phyloP scores from a whole-genome alignment of 2,888 invertebrate species.

The Drosophila setosimentum region DNA sequence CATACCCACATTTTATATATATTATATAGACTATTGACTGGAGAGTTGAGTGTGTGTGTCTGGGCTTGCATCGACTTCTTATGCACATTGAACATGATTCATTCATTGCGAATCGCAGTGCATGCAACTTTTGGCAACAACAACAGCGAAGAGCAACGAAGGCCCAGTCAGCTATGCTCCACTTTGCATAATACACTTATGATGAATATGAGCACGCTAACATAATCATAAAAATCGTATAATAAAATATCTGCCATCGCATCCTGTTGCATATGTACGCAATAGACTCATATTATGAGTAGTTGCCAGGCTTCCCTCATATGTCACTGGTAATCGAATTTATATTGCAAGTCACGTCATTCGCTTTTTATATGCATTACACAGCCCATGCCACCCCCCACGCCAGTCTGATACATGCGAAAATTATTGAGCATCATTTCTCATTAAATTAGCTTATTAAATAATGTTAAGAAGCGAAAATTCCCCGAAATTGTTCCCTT shows the following conservation, averaged over 20 bases:
- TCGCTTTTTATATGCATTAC: conserved; percentile 45
- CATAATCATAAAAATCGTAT: conserved; percentile 13
- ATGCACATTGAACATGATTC: conserved; percentile 64
- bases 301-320: conserved; percentile 2
- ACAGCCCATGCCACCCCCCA: background rate
- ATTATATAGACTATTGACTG: conserved; percentile 12
- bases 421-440: conserved; percentile 1
- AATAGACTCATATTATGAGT: conserved; percentile 11
- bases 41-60: conserved; percentile 11
- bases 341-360: conserved; percentile 67
- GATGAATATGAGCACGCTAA: conserved; percentile 21
- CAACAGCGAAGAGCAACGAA: conserved; percentile 1
- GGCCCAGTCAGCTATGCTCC: conserved; percentile 23
- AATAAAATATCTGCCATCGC: conserved; percentile 32
- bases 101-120: conserved; percentile 64
- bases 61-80: conserved; percentile 60
- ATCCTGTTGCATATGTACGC: conserved; percentile 24
- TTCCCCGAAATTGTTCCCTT: no score
- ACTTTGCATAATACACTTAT: conserved; percentile 30
- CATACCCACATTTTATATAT: conserved; percentile 7
- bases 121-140: conserved; percentile 63
- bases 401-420: background rate
- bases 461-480: background rate
- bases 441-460: background rate
- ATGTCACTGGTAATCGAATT: conserved; percentile 62